phyloP scores from a whole-genome alignment of 1,140 invertebrate species.

The Apolygus lucorum region DNA sequence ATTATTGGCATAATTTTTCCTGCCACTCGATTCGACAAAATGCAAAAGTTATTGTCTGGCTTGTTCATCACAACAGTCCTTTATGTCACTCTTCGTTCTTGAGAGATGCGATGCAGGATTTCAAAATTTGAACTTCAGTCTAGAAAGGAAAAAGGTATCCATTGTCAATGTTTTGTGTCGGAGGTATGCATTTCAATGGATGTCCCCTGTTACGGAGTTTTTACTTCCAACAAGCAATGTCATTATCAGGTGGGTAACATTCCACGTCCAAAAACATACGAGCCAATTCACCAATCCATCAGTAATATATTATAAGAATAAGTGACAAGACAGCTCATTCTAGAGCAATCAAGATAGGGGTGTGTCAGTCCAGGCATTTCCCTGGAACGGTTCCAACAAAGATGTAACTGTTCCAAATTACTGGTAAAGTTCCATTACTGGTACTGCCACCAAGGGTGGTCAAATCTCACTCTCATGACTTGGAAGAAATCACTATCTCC shows the following conservation, averaged over 20 bases:
- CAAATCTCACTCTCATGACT: too few species aligned
- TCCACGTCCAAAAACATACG: background rate
- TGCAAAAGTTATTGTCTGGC: background rate
- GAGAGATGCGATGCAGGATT: slow-evolving; percentile 31
- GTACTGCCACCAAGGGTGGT: too few species aligned
- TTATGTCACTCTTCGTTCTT: slow-evolving; percentile 29
- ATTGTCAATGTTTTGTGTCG: background rate
- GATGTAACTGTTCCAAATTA: too few species aligned
- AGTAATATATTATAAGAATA: too few species aligned
- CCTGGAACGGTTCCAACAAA: too few species aligned
- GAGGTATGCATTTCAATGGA: background rate
- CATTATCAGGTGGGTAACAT: background rate
- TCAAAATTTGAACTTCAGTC: slow-evolving; percentile 33
- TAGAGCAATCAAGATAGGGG: too few species aligned
- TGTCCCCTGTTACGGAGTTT: background rate
- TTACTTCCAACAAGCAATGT: background rate
- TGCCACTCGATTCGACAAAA: background rate
- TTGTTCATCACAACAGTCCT: background rate
- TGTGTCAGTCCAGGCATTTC: too few species aligned
- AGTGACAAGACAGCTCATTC: too few species aligned
- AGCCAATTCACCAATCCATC: too few species aligned
- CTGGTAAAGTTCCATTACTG: too few species aligned
- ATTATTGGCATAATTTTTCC: background rate
- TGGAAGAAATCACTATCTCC: too few species aligned
- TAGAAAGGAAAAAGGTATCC: slow-evolving; percentile 24